Base-by-base conservation (phyloP, 2,113 vertebrate genomes). In the Egretta garzetta region DNA sequence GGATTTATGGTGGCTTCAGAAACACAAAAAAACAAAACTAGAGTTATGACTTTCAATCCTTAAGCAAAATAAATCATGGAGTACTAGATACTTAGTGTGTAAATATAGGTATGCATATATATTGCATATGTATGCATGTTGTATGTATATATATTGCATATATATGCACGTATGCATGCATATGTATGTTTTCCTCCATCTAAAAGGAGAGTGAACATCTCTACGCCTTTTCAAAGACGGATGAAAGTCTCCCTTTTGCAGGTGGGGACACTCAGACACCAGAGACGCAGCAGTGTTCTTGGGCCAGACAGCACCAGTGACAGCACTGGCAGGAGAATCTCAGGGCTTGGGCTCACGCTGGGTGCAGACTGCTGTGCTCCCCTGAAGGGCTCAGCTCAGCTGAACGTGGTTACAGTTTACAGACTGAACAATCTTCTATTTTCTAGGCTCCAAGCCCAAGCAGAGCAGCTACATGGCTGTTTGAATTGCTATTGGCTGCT, bases 1-100 rank as follows among this genome's bases (percentile, higher is more conserved):
- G 62, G 62, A 91, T 96, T 96, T 88, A 89, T 16, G 5, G 17
- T 60, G 72, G 33, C 53, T 87, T 95, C 70, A 90, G 41, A 93
- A 95, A 45, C 6, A 50, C 1, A 58, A 62, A 71, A 64, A 72
- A 14, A 1, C 32, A 79, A 37, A 73, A 33, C 28, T 59, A 33
- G 24, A 74, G 30, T 35, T 86, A 81, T 0, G 16, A 20, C 37
- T 93, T 88, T 71, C 37, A 94, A 5, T 67, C 33, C 60, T 64
- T 30, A 10, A 37, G n/a, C 21, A 75, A 91, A 86, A 67, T 35
- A 92, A 84, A 79, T 49, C 18, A 33, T 86, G 67, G 55, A 71
- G 30, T 47, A 67, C 13, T 47, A 55, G 13, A 73, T 22, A 45
- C 3, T 64, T 70, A 43, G 18, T 35, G 41, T 35, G 8, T n/a